Conservation (phyloP, 2,797 vertebrate species). For the Crocodylus rhombifer region DNA sequence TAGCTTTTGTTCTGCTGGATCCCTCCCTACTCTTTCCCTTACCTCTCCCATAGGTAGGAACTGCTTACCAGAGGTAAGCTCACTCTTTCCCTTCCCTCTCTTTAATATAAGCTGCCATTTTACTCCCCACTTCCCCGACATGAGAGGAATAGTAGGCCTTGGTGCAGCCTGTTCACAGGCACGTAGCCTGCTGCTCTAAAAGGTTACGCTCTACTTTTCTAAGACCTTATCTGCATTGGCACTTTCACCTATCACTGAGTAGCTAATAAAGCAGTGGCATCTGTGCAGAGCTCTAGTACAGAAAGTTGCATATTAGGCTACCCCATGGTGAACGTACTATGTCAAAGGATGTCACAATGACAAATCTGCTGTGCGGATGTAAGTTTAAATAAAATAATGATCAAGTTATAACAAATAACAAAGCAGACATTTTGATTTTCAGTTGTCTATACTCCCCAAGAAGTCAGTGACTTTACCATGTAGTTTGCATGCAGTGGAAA, state of each 20-base stretch:
- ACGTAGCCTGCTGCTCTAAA: no score
- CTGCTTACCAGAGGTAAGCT: no score
- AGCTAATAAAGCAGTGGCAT: not conserved
- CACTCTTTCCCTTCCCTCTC: no score
- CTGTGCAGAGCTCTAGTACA: not conserved
- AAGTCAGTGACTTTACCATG: not conserved
- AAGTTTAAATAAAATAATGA: not conserved
- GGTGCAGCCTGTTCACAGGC: no score
- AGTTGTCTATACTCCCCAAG: not conserved
- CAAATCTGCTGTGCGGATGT: not conserved
- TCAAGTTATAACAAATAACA: not conserved
- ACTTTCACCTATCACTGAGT: no score
- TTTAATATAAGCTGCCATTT: no score
- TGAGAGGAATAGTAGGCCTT: no score
- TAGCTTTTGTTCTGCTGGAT: not conserved
- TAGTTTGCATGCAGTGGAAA: not conserved
- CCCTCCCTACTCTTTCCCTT: no score
- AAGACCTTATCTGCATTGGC: not conserved
- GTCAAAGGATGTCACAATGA: not conserved
- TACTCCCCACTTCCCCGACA: no score
- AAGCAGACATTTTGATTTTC: not conserved
- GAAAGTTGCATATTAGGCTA: not conserved
- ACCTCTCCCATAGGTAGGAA: no score
- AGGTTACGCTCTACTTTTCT: not conserved
- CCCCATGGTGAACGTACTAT: no score